phyloP scores from a whole-genome alignment of 2,113 vertebrate species.

The Marmota monax region DNA sequence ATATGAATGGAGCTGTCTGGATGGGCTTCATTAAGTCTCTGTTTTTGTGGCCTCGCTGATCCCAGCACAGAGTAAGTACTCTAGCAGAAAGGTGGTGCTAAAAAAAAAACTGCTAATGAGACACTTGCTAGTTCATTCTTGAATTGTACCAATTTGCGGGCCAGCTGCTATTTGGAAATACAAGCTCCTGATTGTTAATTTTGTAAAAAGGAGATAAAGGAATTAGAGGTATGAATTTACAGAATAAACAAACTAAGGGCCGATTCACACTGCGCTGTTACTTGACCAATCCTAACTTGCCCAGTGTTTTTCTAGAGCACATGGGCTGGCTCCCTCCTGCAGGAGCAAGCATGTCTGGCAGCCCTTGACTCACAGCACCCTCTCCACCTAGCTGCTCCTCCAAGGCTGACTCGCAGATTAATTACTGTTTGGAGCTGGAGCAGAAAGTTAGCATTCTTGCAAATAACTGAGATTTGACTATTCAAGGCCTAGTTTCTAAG shows the following conservation, averaged over 20 bases:
- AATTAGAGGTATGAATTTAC: constrained; percentile 34
- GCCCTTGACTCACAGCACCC: not conserved
- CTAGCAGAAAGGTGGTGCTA: constrained; percentile 3
- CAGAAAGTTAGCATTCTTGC: not conserved
- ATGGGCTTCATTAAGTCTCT: not conserved
- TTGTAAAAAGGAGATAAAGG: constrained; percentile 31
- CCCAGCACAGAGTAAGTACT: not conserved
- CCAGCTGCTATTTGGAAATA: not conserved
- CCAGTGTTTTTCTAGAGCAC: not conserved
- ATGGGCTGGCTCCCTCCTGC: not conserved
- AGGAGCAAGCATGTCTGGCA: not conserved
- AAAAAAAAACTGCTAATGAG: not conserved
- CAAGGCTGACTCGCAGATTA: not conserved
- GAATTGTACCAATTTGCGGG: not conserved
- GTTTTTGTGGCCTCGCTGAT: not conserved
- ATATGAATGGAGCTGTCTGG: not conserved
- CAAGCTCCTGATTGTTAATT: not conserved
- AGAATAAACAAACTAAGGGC: constrained; percentile 25
- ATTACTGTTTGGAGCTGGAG: not conserved
- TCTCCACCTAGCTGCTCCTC: not conserved
- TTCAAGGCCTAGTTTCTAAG: not conserved
- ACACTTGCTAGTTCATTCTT: not conserved
- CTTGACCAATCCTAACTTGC: constrained; percentile 4
- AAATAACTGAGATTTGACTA: not conserved
- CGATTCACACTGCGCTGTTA: not conserved